Base-by-base conservation (phyloP, 2,113 vertebrate species). In the Ifrita kowaldi region DNA sequence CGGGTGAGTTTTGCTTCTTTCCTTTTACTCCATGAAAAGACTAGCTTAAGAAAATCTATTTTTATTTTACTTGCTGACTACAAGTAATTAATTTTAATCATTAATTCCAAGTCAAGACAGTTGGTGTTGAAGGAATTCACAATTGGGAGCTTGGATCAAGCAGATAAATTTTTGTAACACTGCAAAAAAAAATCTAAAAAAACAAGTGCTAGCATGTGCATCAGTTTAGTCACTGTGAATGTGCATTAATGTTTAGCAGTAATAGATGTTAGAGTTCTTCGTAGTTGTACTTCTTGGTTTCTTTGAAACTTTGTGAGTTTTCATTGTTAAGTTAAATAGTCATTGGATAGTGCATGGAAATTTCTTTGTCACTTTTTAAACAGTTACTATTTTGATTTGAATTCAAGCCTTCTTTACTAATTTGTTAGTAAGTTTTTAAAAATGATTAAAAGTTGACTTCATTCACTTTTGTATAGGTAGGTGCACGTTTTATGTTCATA, bases 1-100 rank as follows among this genome's bases (percentile, higher is more conserved):
- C 95, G 99, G 99, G 99, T 99, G 98, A 87, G 65, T 89, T 89
- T 90, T 89, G 21, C 32, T 71, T 77, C 41, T 78, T 86, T 73
- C 41, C 33, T 65, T 78, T 16, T 47, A 39, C 35, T 19, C 20
- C 11, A 0, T 62, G 57, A 53, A 89, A 82, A 70, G 30, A 28
- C 16, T 62, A 41, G 75, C 8, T 41, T 60, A 35, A 87, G 30
- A 37, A 89, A 87, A 57, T 44, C 6, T 1, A 1, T 17, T 37
- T 76, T 85, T 82, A 57, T 75, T 86, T 86, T 71, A 44, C 55
- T 42, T 92, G n/a, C 53, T 68, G 37, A 60, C 62, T 60, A 13
- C 22, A 24, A n/a, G 8, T 73, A 65, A 56, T 76, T 86, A 32
- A 67, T 77, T 84, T 71, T 41, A 52, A 50, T 68, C 42, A 57